Evolutionary conservation across 2,888 invertebrate genomes (phyloP).

Genomic region (Luperina nickerlii): DNA sequence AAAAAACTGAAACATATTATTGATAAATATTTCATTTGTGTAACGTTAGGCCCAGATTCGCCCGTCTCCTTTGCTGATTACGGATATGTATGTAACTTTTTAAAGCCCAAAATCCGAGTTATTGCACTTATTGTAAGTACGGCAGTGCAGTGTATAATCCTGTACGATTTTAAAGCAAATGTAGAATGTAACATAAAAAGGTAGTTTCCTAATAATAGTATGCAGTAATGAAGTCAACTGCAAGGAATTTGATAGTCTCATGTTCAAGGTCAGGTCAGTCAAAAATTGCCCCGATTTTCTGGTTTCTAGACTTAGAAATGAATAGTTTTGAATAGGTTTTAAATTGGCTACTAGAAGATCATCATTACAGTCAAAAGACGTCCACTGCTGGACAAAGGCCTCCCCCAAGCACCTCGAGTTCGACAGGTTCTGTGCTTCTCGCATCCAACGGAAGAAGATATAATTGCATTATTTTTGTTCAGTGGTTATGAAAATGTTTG

Average conservation of each 20-base stretch:
- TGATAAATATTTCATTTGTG: too few relatives aligned
- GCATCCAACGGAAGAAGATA: not conserved
- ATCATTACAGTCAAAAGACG: too few relatives aligned
- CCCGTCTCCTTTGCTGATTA: too few relatives aligned
- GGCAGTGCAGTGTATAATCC: conserved; percentile 24
- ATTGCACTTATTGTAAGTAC: too few relatives aligned
- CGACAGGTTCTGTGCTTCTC: too few relatives aligned
- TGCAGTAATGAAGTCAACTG: not conserved
- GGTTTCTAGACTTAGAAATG: not conserved
- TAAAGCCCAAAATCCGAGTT: too few relatives aligned
- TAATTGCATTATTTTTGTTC: not conserved
- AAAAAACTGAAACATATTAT: too few relatives aligned
- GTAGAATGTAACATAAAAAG: not conserved
- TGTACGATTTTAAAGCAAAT: not conserved
- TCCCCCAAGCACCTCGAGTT: too few relatives aligned
- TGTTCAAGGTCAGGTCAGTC: not conserved
- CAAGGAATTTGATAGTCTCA: not conserved
- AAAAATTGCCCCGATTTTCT: not conserved
- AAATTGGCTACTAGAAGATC: not conserved
- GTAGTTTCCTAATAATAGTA: not conserved
- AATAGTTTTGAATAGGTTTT: not conserved
- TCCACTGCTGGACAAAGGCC: too few relatives aligned
- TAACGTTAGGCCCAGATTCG: too few relatives aligned
- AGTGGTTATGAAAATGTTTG: not conserved
- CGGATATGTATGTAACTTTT: too few relatives aligned